A percentile compares a stretch with the other conserved stretches of the same genome.
Evolutionary conservation across 2,797 vertebrate genomes (phyloP).

Genomic region (Manis pentadactyla): DNA sequence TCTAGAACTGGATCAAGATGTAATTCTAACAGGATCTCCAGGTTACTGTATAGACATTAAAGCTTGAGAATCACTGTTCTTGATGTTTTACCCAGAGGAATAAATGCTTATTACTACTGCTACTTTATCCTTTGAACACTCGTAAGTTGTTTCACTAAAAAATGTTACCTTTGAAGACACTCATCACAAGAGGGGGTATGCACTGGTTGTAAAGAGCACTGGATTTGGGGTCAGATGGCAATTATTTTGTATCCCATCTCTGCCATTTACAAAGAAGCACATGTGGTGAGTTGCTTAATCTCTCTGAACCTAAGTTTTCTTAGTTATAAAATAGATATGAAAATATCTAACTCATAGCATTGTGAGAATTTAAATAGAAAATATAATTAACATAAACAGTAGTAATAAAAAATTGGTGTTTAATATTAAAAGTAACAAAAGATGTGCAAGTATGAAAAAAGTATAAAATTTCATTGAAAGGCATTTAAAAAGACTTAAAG

Average conservation of each 20-base stretch:
- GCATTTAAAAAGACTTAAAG: neutral
- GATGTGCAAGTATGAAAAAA: neutral
- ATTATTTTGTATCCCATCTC: neutral
- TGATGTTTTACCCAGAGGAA: neutral
- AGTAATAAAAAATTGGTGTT: neutral
- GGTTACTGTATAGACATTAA: neutral
- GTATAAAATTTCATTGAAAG: conserved; percentile 17
- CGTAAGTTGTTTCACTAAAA: neutral
- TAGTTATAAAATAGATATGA: neutral
- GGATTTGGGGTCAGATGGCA: neutral
- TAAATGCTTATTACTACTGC: neutral
- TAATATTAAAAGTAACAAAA: conserved; percentile 2
- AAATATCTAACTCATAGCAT: neutral
- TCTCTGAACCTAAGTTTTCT: neutral
- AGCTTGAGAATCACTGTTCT: neutral
- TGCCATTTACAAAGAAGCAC: neutral
- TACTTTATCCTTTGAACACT: neutral
- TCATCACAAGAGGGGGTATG: neutral
- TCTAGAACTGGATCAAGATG: neutral
- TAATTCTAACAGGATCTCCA: neutral
- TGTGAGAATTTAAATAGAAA: conserved; percentile 26
- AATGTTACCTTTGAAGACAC: neutral
- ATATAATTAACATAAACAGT: neutral
- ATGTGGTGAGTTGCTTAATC: neutral
- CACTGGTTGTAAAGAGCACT: neutral